Conservation (phyloP, 2,888 invertebrate species). For the Diloba caeruleocephala region DNA sequence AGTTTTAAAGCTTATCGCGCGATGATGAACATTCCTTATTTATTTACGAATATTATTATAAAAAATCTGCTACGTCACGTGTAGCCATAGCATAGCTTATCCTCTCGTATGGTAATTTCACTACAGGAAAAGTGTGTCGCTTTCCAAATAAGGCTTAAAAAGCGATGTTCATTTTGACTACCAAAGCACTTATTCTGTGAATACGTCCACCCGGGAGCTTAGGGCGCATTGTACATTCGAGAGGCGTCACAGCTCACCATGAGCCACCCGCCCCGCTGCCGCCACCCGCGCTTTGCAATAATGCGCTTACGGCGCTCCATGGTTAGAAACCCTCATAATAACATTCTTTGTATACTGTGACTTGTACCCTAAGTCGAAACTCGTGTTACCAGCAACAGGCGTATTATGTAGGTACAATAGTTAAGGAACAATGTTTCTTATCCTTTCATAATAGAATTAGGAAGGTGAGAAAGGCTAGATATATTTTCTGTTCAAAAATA, state of each 20-base stretch:
- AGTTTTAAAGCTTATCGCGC: too few species aligned
- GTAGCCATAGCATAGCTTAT: slow-evolving; percentile 46
- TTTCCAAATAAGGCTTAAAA: slow-evolving; percentile 76
- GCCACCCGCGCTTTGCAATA: slow-evolving; percentile 77
- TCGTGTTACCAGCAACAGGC: slow-evolving; percentile 75
- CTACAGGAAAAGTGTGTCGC: slow-evolving; percentile 68
- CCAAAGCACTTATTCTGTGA: slow-evolving; percentile 80
- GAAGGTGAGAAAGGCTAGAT: slow-evolving; percentile 55
- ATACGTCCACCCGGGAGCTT: slow-evolving; percentile 77
- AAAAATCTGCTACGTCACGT: slow-evolving; percentile 60
- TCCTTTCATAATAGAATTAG: slow-evolving; percentile 63
- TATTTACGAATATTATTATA: slow-evolving; percentile 44
- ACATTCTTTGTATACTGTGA: slow-evolving; percentile 77
- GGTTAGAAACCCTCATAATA: slow-evolving; percentile 79
- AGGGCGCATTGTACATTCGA: slow-evolving; percentile 83
- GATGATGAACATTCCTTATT: too few species aligned
- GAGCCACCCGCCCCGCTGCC: slow-evolving; percentile 66
- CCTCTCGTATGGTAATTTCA: slow-evolving; percentile 71
- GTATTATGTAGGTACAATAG: slow-evolving; percentile 68
- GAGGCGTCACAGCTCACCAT: slow-evolving; percentile 68
- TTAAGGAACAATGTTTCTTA: slow-evolving; percentile 65
- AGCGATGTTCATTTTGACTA: slow-evolving; percentile 79
- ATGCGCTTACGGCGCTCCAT: slow-evolving; percentile 83
- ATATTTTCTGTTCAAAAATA: slow-evolving; percentile 51
- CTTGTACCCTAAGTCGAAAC: slow-evolving; percentile 82